A percentile compares a stretch with the other conserved stretches of the same genome.
Evolutionary conservation across 2,113 vertebrate genomes (phyloP).

Genomic region (Muntiacus reevesi): DNA sequence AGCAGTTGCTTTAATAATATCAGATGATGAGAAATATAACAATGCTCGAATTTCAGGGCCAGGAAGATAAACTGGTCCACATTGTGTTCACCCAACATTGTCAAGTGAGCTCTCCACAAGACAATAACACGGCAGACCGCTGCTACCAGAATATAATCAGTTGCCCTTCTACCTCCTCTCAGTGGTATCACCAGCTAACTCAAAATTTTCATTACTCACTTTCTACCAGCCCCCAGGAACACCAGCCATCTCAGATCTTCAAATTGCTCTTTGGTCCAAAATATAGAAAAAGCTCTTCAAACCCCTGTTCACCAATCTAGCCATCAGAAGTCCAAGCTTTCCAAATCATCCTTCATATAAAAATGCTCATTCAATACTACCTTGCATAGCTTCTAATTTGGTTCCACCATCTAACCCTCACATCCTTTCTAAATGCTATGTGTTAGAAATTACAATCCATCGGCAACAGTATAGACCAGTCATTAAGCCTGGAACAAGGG

Average conservation of each 20-base stretch:
- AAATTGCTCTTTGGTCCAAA: not conserved
- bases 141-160: not conserved
- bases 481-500: not conserved
- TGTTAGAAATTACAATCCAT: not conserved
- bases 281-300: not conserved
- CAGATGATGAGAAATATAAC: not conserved
- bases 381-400: not conserved
- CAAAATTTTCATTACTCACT: not conserved
- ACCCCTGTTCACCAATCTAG: not conserved
- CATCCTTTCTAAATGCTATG: not conserved
- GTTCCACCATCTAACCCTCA: not conserved
- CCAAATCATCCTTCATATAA: not conserved
- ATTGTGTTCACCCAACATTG: not conserved
- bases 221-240: not conserved
- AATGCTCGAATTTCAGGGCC: not conserved
- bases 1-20: not conserved
- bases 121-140: not conserved
- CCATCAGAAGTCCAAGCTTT: not conserved
- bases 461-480: not conserved
- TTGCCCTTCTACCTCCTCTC: not conserved
- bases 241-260: not conserved
- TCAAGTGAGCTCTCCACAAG: not conserved
- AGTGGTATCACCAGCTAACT: not conserved
- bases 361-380: not conserved
- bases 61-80: not conserved